Percentiles rank a stretch among this genome's conserved stretches.
These are phyloP conservation scores for Gortyna flavago DNA, from an alignment of 2,888 invertebrate genomes.

Conservation along the genomic window DNA sequence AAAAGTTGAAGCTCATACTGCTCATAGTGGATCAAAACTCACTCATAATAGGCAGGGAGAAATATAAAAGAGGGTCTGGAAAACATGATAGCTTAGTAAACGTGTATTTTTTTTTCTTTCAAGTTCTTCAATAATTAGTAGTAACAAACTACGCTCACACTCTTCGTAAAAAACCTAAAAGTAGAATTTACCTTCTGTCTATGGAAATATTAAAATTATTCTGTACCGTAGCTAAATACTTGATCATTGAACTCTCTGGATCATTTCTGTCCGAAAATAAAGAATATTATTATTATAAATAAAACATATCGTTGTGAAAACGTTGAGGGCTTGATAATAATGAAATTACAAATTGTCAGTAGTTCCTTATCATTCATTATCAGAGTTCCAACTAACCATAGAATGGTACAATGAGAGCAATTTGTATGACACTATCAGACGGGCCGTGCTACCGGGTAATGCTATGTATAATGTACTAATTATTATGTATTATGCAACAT, in stretches of 20 bases:
- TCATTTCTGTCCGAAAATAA: too few relatives aligned
- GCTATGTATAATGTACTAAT: conserved; percentile 22
- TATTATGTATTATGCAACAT: conserved; percentile 16
- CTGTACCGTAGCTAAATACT: conserved; percentile 11
- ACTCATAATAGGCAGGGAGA: neutral
- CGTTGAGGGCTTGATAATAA: conserved; percentile 53
- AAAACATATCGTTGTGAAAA: conserved; percentile 51
- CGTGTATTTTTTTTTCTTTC: too few relatives aligned
- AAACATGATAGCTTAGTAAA: neutral
- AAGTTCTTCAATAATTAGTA: neutral
- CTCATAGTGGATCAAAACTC: neutral
- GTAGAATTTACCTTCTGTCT: too few relatives aligned
- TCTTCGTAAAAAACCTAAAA: neutral
- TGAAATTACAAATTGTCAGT: conserved; percentile 69
- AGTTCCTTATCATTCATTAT: conserved; percentile 76
- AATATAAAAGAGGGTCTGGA: neutral
- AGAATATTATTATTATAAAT: too few relatives aligned
- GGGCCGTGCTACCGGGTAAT: conserved; percentile 10
- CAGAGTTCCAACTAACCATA: conserved; percentile 71
- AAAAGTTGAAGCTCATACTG: too few relatives aligned
- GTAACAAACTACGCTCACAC: neutral
- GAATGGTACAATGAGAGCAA: conserved; percentile 60
- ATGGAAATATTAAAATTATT: conserved; percentile 19
- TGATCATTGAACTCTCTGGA: too few relatives aligned
- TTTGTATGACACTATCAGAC: conserved; percentile 54